Evolutionary conservation across 2,888 invertebrate species (phyloP), one percentile per base, ranked within the genome.

Genomic region (Leucophenga maculata): DNA sequence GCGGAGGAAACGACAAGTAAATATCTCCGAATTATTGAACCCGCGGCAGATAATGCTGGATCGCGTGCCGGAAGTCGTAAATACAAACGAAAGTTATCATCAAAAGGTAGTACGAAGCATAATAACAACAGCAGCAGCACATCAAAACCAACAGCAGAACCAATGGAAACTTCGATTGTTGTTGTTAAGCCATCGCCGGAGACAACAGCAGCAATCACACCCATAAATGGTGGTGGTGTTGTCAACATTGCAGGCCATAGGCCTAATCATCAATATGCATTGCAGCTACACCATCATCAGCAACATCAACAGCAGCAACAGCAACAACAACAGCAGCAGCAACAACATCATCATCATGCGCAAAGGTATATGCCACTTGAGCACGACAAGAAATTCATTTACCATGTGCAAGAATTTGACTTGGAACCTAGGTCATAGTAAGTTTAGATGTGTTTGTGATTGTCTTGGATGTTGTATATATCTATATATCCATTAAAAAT

Each of bases 361-460:
- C 80, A 80, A 82, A 80, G 80, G 80, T 80, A 80, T 80, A 75
- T 80, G 75, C 82, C 79, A 71, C 79, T 72, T 74, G 80, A 80
- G 77, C 77, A 80, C 79, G 79, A 82, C 75, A 79, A 78, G 74
- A 80, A 79, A 78, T 79, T 76, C 75, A 80, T 82, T 75, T 79
- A 76, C 75, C 80, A 79, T 80, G 82, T 80, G 73, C 79, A 79
- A 78, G 78, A 79, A 74, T 82, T 82, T 77, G 76, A 80, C 77
- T 78, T 80, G 80, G 78, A 82, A 74, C 77, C 72, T 78, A 78
- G 80, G 80, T 78, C 78, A 80, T 82, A 80, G 80, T 80, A 80
- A 82, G 82, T 80, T 74, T 59, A 44, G 60, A 62, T 62, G 44
- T 44, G 60, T 8, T 59, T 6, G 26, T 26, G 26, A 46, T 26